These are phyloP conservation scores for Cynodonichthys magdalenae DNA, from an alignment of 2,797 vertebrate genomes.

Conservation along the genomic window DNA sequence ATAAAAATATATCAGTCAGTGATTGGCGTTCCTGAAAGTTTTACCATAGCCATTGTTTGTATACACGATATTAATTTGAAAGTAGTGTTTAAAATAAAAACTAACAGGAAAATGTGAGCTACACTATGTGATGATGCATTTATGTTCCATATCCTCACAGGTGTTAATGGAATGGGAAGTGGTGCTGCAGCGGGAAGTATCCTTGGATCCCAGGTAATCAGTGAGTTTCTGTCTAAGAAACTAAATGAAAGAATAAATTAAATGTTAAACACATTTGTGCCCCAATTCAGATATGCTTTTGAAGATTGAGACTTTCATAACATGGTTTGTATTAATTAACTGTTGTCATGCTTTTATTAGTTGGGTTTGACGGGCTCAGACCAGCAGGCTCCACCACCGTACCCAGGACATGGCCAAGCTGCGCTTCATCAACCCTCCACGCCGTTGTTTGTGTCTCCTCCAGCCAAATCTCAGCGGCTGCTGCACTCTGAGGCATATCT, in stretches of 20 bases:
- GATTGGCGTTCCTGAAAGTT: constrained; percentile 19
- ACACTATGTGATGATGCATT: constrained; percentile 22
- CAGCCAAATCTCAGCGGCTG: constrained; percentile 93
- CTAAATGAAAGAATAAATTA: background rate
- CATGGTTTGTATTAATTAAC: background rate
- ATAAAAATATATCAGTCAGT: background rate
- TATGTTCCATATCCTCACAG: constrained; percentile 66
- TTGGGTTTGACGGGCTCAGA: constrained; percentile 86
- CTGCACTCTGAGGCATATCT: constrained; percentile 98
- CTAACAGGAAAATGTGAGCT: background rate
- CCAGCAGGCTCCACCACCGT: constrained; percentile 92
- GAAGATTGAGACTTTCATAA: background rate
- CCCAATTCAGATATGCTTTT: constrained; percentile 6
- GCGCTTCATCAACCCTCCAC: constrained; percentile 94
- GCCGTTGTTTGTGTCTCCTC: constrained; percentile 95
- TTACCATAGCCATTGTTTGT: background rate
- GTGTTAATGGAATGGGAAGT: constrained; percentile 87
- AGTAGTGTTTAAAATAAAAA: constrained; percentile 2
- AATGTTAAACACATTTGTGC: background rate
- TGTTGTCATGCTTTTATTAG: constrained; percentile 62
- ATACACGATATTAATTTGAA: too few species aligned
- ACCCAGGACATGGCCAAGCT: constrained; percentile 89
- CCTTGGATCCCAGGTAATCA: constrained; percentile 91
- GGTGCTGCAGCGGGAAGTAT: constrained; percentile 83
- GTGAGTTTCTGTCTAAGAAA: background rate